Evolutionary conservation across 2,113 vertebrate genomes (phyloP).

Genomic region (Oryzias melastigma): DNA sequence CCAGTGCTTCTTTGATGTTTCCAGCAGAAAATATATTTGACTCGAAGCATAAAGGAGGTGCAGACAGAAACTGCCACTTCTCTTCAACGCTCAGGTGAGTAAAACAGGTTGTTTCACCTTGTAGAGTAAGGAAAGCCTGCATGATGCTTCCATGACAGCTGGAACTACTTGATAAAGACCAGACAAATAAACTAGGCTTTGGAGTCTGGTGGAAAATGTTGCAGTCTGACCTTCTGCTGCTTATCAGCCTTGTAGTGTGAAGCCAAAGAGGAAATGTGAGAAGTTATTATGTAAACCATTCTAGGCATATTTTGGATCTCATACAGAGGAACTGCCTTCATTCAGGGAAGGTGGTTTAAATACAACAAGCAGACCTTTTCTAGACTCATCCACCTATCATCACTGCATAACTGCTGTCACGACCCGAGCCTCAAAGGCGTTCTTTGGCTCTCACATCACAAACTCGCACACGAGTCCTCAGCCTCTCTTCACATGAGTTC

Average conservation of each 20-base stretch:
- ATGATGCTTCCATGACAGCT: not conserved
- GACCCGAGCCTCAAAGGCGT: conserved; percentile 12
- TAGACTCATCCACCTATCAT: conserved; percentile 17
- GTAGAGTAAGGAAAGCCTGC: not conserved
- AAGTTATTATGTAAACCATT: not conserved
- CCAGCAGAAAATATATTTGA: too few species aligned
- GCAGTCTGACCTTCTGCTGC: not conserved
- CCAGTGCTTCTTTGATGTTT: too few species aligned
- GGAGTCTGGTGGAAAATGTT: not conserved
- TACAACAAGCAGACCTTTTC: conserved; percentile 16
- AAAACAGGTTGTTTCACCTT: not conserved
- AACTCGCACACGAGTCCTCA: conserved; percentile 4
- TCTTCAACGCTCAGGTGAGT: not conserved
- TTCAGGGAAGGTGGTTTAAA: not conserved
- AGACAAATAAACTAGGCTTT: not conserved
- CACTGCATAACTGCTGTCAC: conserved; percentile 4
- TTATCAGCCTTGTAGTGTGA: not conserved
- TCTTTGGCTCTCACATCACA: not conserved
- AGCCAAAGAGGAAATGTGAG: not conserved
- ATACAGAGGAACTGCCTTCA: not conserved
- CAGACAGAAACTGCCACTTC: not conserved
- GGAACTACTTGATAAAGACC: conserved; percentile 1
- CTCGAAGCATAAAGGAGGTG: not conserved
- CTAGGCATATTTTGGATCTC: not conserved
- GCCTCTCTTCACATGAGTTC: conserved; percentile 38